Percentiles rank a stretch among this genome's conserved stretches.
phyloP scores from a whole-genome alignment of 2,888 invertebrate species.

The Acleris holmiana region DNA sequence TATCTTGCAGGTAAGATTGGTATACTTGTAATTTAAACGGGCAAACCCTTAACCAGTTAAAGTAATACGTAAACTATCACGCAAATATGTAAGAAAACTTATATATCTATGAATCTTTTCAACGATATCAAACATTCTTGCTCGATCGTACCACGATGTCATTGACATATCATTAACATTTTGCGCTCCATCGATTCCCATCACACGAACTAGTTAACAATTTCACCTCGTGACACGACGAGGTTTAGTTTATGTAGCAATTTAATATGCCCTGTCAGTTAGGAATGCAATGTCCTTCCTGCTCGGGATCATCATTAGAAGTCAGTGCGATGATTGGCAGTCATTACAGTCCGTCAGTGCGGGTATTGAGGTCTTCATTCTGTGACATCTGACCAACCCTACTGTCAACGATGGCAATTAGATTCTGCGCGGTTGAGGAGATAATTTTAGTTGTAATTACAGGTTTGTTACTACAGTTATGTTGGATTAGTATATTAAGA shows the following conservation, averaged over 20 bases:
- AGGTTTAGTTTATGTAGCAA: slow-evolving; percentile 16
- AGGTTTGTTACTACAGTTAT: not conserved
- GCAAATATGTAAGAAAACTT: too few species aligned
- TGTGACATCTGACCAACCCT: slow-evolving; percentile 31
- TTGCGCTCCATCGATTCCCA: slow-evolving; percentile 11
- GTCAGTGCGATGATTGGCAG: slow-evolving; percentile 16
- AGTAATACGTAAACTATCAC: too few species aligned
- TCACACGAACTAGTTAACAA: slow-evolving; percentile 29
- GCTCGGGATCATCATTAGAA: slow-evolving; percentile 23
- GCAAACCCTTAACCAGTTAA: too few species aligned
- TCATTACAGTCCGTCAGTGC: slow-evolving; percentile 22
- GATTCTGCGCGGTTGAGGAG: not conserved
- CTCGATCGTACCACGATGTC: slow-evolving; percentile 14
- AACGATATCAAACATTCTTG: too few species aligned
- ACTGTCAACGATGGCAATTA: slow-evolving; percentile 17
- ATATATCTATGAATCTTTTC: too few species aligned
- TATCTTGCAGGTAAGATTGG: too few species aligned
- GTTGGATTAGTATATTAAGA: not conserved
- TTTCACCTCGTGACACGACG: slow-evolving; percentile 33
- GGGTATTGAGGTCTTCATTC: slow-evolving; percentile 24
- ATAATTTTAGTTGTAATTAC: not conserved
- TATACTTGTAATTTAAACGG: too few species aligned
- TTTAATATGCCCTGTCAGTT: slow-evolving; percentile 21
- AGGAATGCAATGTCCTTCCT: slow-evolving; percentile 22
- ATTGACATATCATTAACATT: slow-evolving; percentile 17